A percentile compares a stretch with the other conserved stretches of the same genome.
Conservation (phyloP, 2,113 vertebrate genomes). For the Galbula dea region DNA sequence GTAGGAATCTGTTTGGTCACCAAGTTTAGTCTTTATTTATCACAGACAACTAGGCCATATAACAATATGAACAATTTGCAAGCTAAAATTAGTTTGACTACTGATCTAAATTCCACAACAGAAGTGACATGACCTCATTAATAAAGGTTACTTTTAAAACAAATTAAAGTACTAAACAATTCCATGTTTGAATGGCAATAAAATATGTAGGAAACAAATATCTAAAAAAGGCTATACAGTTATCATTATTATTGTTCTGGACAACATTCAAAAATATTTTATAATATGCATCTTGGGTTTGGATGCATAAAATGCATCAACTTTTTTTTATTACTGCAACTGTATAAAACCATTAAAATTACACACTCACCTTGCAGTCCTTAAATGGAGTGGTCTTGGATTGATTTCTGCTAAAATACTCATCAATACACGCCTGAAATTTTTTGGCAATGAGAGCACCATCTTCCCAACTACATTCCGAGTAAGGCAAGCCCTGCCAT, state of each 20-base stretch:
- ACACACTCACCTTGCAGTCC: constrained; percentile 89
- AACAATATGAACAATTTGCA: background rate
- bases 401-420: constrained; percentile 92
- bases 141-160: constrained; percentile 14
- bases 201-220: background rate
- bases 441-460: constrained; percentile 91
- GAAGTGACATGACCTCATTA: background rate
- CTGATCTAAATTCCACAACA: background rate
- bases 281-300: background rate
- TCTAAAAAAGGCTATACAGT: background rate
- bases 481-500: constrained; percentile 95
- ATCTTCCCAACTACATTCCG: constrained; percentile 97
- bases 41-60: background rate
- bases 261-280: background rate
- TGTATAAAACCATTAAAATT: background rate
- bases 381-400: constrained; percentile 91
- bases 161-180: background rate
- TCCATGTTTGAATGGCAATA: background rate
- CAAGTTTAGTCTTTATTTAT: background rate
- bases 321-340: background rate
- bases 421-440: constrained; percentile 90
- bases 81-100: background rate
- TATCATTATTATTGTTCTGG: background rate
- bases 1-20: background rate
- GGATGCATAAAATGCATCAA: background rate